A percentile compares a stretch with the other conserved stretches of the same genome.
These are phyloP conservation scores for Drosophila anceps DNA, from an alignment of 2,888 invertebrate species.

Conservation along the genomic window DNA sequence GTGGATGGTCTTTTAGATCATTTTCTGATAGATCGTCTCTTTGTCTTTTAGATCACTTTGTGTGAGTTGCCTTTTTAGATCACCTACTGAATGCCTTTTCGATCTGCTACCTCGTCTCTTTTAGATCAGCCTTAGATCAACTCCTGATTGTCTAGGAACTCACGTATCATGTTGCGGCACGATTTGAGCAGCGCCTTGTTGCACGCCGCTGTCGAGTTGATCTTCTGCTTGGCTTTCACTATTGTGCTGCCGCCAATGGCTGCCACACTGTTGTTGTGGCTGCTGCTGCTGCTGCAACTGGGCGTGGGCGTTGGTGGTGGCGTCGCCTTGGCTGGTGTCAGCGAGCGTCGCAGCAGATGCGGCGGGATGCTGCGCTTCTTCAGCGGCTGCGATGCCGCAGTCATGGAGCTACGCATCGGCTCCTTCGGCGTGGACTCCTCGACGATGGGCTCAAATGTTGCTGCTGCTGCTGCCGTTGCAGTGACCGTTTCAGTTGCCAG, in stretches of 20 bases:
- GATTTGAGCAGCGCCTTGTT: conserved; percentile 65
- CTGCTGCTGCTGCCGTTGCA: neutral
- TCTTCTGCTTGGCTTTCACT: conserved; percentile 53
- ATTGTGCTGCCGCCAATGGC: conserved; percentile 15
- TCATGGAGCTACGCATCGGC: conserved; percentile 22
- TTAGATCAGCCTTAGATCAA: conserved; percentile 32
- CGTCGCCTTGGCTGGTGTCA: conserved; percentile 51
- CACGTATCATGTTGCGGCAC: conserved; percentile 73
- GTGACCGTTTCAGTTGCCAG: neutral
- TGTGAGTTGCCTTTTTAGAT: neutral
- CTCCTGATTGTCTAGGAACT: conserved; percentile 72
- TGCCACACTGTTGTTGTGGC: neutral
- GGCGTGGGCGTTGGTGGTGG: neutral
- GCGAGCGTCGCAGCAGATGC: conserved; percentile 52
- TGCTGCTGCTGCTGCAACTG: conserved; percentile 6
- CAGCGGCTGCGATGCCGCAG: conserved; percentile 46
- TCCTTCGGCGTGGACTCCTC: conserved; percentile 68
- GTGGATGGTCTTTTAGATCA: neutral
- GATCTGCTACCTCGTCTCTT: neutral
- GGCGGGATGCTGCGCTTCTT: conserved; percentile 67
- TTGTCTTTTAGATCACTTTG: neutral
- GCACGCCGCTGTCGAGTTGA: conserved; percentile 16
- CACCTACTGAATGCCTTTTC: neutral
- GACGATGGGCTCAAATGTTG: neutral
- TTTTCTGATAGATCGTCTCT: neutral